A percentile compares a stretch with the other conserved stretches of the same genome.
These are phyloP conservation scores for Nesidiocoris tenuis DNA, from an alignment of 2,888 invertebrate genomes.

Conservation along the genomic window DNA sequence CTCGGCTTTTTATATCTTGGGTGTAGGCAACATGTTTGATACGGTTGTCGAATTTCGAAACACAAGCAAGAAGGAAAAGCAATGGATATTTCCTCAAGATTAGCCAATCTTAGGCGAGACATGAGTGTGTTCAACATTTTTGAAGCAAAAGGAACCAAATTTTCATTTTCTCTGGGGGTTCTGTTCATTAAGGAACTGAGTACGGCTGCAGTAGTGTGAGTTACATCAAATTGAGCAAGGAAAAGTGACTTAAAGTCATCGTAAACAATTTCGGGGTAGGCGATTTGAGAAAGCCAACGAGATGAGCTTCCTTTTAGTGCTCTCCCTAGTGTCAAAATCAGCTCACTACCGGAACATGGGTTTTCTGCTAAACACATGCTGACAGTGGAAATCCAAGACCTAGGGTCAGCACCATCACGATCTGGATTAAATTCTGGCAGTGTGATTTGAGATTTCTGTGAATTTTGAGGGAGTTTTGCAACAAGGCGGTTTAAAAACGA, in stretches of 20 bases:
- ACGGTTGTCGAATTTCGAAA: conserved; percentile 26
- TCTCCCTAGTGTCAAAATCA: conserved; percentile 17
- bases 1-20: neutral
- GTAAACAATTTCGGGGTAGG: conserved; percentile 17
- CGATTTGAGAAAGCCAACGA: conserved; percentile 26
- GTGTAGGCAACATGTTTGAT: conserved; percentile 31
- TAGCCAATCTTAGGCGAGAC: conserved; percentile 1
- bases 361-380: conserved; percentile 20
- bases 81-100: conserved; percentile 27
- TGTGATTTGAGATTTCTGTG: too few species aligned
- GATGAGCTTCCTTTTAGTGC: conserved; percentile 27
- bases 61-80: conserved; percentile 16
- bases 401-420: neutral
- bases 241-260: conserved; percentile 34
- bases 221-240: conserved; percentile 3
- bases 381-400: conserved; percentile 26
- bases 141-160: conserved; percentile 7
- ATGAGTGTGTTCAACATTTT: conserved; percentile 19
- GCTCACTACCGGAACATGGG: conserved; percentile 4
- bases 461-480: neutral
- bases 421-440: conserved; percentile 31
- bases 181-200: conserved; percentile 8
- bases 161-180: neutral
- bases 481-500: too few species aligned
- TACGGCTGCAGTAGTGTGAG: conserved; percentile 16